These are phyloP conservation scores for Eulemur albifrons DNA, from an alignment of 2,797 vertebrate genomes.

Conservation along the genomic window DNA sequence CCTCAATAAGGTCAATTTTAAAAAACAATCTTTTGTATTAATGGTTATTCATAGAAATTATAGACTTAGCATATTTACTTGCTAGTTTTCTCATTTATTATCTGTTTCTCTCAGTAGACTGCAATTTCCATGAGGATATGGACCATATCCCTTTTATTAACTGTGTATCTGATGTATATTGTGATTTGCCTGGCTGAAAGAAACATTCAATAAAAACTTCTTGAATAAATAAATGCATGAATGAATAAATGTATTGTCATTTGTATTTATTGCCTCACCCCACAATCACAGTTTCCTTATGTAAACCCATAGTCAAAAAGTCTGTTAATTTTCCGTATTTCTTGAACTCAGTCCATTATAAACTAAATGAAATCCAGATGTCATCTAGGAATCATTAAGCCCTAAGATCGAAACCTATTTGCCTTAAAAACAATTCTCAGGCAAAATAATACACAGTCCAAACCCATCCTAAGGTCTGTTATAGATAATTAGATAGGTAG, in stretches of 20 bases:
- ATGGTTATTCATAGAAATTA: not conserved
- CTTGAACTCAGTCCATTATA: not conserved
- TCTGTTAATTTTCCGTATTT: not conserved
- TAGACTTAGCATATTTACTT: not conserved
- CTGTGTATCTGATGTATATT: not conserved
- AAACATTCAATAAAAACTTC: not conserved
- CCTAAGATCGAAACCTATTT: not conserved
- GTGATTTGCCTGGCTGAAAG: not conserved
- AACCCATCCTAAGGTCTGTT: not conserved
- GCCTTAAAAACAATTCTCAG: not conserved
- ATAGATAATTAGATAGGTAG: not conserved
- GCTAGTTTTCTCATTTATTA: constrained; percentile 7
- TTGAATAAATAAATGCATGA: not conserved
- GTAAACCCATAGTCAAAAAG: not conserved
- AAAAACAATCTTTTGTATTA: not conserved
- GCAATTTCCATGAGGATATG: not conserved
- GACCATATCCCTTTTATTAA: not conserved
- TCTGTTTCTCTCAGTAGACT: not conserved
- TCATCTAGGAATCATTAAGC: not conserved
- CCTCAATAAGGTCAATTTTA: not conserved
- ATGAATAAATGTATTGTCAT: not conserved
- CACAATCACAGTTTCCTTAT: constrained; percentile 19
- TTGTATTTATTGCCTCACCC: not conserved
- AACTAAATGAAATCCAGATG: constrained; percentile 36
- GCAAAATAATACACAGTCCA: not conserved